Conservation (phyloP, 2,888 invertebrate genomes). For the Drosophila longiperda region DNA sequence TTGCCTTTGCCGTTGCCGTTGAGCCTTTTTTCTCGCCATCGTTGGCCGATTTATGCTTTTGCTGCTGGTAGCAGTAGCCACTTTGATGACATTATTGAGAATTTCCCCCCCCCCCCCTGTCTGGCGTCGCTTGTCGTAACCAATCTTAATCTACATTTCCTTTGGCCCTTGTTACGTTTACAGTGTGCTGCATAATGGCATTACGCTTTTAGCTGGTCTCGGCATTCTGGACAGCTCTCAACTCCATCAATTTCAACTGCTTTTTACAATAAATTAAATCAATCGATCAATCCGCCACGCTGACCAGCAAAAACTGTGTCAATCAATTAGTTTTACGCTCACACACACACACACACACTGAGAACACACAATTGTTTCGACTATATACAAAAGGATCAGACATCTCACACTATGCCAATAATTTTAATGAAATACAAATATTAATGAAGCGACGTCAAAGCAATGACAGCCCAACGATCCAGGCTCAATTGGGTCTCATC, state of each 20-base stretch:
- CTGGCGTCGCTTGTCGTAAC: background rate
- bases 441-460: conserved; percentile 68
- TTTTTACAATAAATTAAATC: conserved; percentile 78
- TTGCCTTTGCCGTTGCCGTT: conserved; percentile 60
- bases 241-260: conserved; percentile 78
- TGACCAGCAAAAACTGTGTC: conserved; percentile 73
- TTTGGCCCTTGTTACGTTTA: conserved; percentile 25
- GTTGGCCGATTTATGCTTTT: conserved; percentile 72
- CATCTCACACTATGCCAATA: conserved; percentile 52
- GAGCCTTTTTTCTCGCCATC: conserved; percentile 50
- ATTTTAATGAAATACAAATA: conserved; percentile 80
- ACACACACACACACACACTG: conserved; percentile 16
- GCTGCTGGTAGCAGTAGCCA: conserved; percentile 58
- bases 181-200: conserved; percentile 70
- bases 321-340: conserved; percentile 70
- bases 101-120: background rate
- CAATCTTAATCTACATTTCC: conserved; percentile 17
- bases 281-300: conserved; percentile 70
- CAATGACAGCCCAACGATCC: conserved; percentile 63
- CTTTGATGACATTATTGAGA: conserved; percentile 79
- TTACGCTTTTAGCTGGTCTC: conserved; percentile 67
- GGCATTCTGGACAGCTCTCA: conserved; percentile 31
- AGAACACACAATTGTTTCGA: conserved; percentile 1
- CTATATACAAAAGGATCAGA: background rate
- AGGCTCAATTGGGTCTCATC: conserved; percentile 60